Evolutionary conservation across 2,797 vertebrate species (phyloP).

Genomic region (Delichon dasypus): DNA sequence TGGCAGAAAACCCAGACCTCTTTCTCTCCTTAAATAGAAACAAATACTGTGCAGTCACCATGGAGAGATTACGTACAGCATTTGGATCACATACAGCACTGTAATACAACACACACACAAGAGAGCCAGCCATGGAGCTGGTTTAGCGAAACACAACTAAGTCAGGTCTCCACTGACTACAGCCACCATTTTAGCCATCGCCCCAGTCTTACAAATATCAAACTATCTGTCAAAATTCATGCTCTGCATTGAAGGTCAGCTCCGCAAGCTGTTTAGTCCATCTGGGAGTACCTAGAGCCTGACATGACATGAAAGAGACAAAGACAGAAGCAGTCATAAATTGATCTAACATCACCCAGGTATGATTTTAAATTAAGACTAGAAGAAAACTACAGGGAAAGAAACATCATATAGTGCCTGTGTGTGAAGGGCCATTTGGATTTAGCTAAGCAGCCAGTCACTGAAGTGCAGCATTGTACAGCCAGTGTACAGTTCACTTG

Average conservation of each 20-base stretch:
- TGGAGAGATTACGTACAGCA: conserved; percentile 46
- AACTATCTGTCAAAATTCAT: background rate
- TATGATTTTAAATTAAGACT: background rate
- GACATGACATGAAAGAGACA: background rate
- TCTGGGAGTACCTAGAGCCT: background rate
- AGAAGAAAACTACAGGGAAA: background rate
- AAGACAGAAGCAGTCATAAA: background rate
- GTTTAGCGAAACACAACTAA: background rate
- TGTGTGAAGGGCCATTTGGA: background rate
- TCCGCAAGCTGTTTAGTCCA: background rate
- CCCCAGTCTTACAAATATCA: background rate
- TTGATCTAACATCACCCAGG: background rate
- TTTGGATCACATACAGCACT: background rate
- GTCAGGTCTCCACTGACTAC: background rate
- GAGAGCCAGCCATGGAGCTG: background rate
- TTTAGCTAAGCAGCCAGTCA: background rate
- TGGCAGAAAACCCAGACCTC: conserved; percentile 56
- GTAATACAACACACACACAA: background rate
- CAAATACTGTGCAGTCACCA: conserved; percentile 57
- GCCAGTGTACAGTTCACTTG: background rate
- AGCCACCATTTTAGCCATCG: background rate
- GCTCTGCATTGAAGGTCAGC: background rate
- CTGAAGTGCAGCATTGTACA: background rate
- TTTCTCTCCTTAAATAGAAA: conserved; percentile 56
- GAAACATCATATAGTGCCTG: background rate